Evolutionary conservation across 2,113 vertebrate genomes (phyloP), one percentile per base, ranked within the genome.

Genomic region (Lynx canadensis): DNA sequence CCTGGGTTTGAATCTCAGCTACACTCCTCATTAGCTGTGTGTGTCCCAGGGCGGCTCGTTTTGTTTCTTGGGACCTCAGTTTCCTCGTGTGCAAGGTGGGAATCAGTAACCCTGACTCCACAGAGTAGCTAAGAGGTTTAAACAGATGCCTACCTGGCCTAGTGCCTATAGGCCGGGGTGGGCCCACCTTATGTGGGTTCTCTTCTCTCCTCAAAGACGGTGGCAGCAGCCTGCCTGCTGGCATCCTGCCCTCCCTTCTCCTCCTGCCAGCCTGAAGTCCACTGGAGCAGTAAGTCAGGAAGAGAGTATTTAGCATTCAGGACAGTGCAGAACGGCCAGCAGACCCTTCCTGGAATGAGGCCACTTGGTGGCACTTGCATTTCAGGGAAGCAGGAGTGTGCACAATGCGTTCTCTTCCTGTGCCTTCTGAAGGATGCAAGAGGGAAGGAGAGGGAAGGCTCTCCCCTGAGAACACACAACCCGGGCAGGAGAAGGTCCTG

Each of bases 401-500:
- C 78, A 76, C 7, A 7, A 79, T 71, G 81, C 69, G 23, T 86
- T 97, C 94, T 94, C 95, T 65, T 97, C 45, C 78, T 41, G 55
- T 76, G 81, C 63, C 80, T 97, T 95, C 45, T 65, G 63, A 92
- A 97, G 85, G 94, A 63, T 31, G 10, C 0, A 0, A 45, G 63
- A 66, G 38, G 68, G 41, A 69, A 41, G 31, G 19, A 69, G 71
- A 86, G 15, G 86, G 45, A 65, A 36, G 12, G 16, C 5, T 68
- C 78, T 66, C 36, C 38, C 68, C 69, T 89, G 91, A 95, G 97
- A 98, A 73, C 8, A 95, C 18, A 97, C 89, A 97, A 85, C 38
- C 4, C 13, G 0, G 0, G 93, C 76, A 19, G 29, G 50, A 93
- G 80, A 79, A 96, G 76, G 86, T 84, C 89, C 95, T 66, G 41